Evolutionary conservation across 2,113 vertebrate species (phyloP), one percentile per base, ranked within the genome.

Genomic region (Phoxinus phoxinus): DNA sequence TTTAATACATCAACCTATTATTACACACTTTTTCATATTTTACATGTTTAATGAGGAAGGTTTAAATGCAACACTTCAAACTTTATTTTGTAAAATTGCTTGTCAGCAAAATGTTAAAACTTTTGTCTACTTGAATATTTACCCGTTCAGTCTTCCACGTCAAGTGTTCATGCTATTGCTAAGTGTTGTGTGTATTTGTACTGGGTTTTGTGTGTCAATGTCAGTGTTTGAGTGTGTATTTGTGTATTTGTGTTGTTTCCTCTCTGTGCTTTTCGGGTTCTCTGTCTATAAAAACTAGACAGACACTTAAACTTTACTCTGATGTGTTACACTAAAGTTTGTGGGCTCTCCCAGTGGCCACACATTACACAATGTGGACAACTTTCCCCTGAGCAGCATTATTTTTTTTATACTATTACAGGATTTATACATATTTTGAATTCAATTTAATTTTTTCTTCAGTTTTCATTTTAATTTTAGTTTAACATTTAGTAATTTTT

Each of bases 331-430:
- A 48, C 27, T 58, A 9, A 79, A 46, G 10, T 71, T 71, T 69
- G 56, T 65, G 35, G 76, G 46, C 65, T 58, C 30, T 78, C 65
- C 84, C 84, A 80, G 30, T 80, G 76, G 80, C 30, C 61, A 69
- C 25, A 67, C 59, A 65, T 61, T 27, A 32, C 17, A 53, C 17
- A 12, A 51, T 46, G 12, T 73, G 35, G 11, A 72, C 2, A 51
- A 53, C 48, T 76, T 30, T 53, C n/a, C n/a, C 3, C 19, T 23
- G 35, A 69, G 10, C 35, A 72, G 35, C 12, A 35, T 37, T n/a
- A n/a, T 41, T 72, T 12, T 67, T 35, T 67, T 41, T 37, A n/a
- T 41, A 41, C 23, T n/a, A 23, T 37, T 4, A 61, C 9, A 11
- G 15, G 21, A 37, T 71, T 4, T 72, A 72, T 72, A 12, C 10